phyloP scores from a whole-genome alignment of 2,888 invertebrate species.

The Leucophenga montana region DNA sequence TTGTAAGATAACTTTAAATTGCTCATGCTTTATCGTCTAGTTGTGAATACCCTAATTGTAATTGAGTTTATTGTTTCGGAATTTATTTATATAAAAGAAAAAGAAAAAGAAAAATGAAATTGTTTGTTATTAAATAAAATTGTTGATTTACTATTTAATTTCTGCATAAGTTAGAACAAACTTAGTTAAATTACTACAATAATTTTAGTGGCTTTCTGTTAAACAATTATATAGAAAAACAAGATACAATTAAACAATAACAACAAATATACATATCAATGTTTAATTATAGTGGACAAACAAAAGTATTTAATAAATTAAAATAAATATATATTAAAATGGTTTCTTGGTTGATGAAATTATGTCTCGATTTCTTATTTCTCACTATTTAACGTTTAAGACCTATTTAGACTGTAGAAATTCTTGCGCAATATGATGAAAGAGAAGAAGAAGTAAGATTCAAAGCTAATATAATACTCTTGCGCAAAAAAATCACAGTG shows the following conservation, averaged over 20 bases:
- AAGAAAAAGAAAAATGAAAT: too few relatives aligned
- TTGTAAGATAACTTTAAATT: too few relatives aligned
- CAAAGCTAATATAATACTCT: too few relatives aligned
- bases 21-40: too few relatives aligned
- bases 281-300: conserved; percentile 44
- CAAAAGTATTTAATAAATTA: conserved; percentile 62
- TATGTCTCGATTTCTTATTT: conserved; percentile 33
- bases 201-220: conserved; percentile 55
- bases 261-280: conserved; percentile 45
- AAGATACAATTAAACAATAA: conserved; percentile 40
- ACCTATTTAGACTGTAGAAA: too few relatives aligned
- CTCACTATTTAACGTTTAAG: too few relatives aligned
- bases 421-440: too few relatives aligned
- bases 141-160: not conserved
- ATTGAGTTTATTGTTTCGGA: too few relatives aligned
- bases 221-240: conserved; percentile 46
- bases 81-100: not conserved
- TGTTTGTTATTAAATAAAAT: conserved; percentile 3
- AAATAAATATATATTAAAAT: conserved; percentile 71
- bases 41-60: too few relatives aligned
- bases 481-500: too few relatives aligned
- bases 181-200: not conserved
- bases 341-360: conserved; percentile 71
- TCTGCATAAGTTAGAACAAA: not conserved
- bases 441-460: too few relatives aligned